Evolutionary conservation across 2,888 invertebrate species (phyloP), one percentile per base, ranked within the genome.

Genomic region (Allygus modestus): DNA sequence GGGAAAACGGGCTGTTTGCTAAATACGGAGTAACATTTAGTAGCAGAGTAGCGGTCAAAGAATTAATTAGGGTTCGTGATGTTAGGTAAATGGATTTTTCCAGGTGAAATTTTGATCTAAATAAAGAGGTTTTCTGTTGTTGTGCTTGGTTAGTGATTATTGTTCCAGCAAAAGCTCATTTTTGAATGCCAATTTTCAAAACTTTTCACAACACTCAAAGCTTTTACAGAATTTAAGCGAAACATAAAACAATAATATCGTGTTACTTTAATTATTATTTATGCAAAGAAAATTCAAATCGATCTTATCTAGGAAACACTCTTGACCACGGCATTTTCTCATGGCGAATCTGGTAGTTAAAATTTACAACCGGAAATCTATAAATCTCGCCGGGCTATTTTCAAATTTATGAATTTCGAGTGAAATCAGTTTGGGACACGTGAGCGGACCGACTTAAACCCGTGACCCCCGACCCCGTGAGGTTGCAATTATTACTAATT

Each of bases 391-490:
- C 15, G 2, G 15, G 2, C 51, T 51, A 12, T 51, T 58, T 58
- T 58, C 58, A 58, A 58, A 58, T 58, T 58, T 58, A 20, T n/a
- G 58, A 17, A 17, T 15, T 23, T 7, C 28, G 33, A n/a, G n/a
- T n/a, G n/a, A n/a, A n/a, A n/a, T n/a, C n/a, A n/a, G n/a, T n/a
- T n/a, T n/a, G 28, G 4, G 69, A 69, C 28, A 7, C 33, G 69
- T 20, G 58, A n/a, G 69, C n/a, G 31, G n/a, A 31, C 17, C 31
- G 17, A 71, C 71, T 37, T 33, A 17, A 37, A 69, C 71, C 20
- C 37, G 71, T 71, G 71, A 71, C 71, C 71, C 71, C 17, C 41
- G 41, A 37, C 71, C 69, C 33, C 69, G n/a, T 17, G 71, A 23
- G 71, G 71, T 41, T 41, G 41, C 71, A 23, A 41, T 71, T 41